phyloP scores from a whole-genome alignment of 1,140 invertebrate genomes.

The Conopomorpha cramerella region DNA sequence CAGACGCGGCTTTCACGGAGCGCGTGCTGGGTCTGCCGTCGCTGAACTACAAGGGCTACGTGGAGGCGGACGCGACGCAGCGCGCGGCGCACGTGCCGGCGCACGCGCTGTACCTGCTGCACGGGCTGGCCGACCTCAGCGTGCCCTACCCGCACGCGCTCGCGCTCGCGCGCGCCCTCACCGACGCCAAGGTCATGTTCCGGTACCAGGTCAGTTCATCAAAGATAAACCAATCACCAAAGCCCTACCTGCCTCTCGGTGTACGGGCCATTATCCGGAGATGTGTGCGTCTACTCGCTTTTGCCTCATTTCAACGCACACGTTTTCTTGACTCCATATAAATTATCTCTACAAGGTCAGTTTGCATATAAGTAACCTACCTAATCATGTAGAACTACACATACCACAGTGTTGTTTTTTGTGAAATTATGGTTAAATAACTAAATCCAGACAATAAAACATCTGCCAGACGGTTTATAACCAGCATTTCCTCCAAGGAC shows the following conservation, averaged over 20 bases:
- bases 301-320: no score
- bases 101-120: slow-evolving; percentile 62
- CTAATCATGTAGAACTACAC: no score
- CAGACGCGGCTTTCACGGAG: slow-evolving; percentile 95
- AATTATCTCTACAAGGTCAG: no score
- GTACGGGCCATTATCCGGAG: neutral
- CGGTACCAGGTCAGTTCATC: slow-evolving; percentile 78
- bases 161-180: slow-evolving; percentile 41
- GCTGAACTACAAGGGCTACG: slow-evolving; percentile 92
- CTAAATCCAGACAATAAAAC: no score
- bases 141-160: slow-evolving; percentile 92
- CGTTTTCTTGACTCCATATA: no score
- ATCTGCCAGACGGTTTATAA: no score
- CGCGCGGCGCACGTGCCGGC: slow-evolving; percentile 82
- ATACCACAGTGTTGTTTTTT: no score
- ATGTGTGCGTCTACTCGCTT: no score
- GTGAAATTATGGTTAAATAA: no score
- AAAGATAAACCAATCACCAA: neutral
- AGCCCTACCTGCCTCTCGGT: neutral
- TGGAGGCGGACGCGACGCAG: slow-evolving; percentile 87
- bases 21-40: slow-evolving; percentile 84
- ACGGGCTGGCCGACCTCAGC: slow-evolving; percentile 55
- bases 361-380: no score
- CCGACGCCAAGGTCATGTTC: slow-evolving; percentile 82
- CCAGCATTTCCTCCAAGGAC: no score